phyloP scores from a whole-genome alignment of 2,888 invertebrate species.

The Drosophila maculinotata region DNA sequence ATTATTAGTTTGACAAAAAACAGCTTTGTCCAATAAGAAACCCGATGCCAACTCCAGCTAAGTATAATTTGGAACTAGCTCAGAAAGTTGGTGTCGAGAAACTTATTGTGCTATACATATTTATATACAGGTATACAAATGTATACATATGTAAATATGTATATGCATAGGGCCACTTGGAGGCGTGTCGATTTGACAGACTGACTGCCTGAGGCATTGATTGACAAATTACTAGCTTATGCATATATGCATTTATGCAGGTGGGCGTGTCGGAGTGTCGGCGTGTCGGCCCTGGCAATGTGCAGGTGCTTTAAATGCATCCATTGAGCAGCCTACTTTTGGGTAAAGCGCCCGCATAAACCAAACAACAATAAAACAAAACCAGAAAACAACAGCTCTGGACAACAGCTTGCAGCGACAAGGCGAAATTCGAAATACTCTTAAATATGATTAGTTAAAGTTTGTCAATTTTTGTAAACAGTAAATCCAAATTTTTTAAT shows the following conservation, averaged over 20 bases:
- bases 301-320: slow-evolving; percentile 53
- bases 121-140: too few relatives aligned
- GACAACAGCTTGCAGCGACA: slow-evolving; percentile 11
- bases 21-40: too few relatives aligned
- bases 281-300: slow-evolving; percentile 47
- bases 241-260: background rate
- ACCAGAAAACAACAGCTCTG: too few relatives aligned
- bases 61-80: too few relatives aligned
- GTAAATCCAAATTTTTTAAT: too few relatives aligned
- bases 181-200: slow-evolving; percentile 12
- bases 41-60: too few relatives aligned
- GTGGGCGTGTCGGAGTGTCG: background rate
- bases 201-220: slow-evolving; percentile 21
- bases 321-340: slow-evolving; percentile 56
- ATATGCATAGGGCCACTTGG: background rate
- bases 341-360: slow-evolving; percentile 42
- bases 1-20: too few relatives aligned
- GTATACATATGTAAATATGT: too few relatives aligned
- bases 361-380: slow-evolving; percentile 10
- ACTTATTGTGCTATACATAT: too few relatives aligned
- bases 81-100: too few relatives aligned
- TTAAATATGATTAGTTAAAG: background rate
- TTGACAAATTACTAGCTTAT: slow-evolving; percentile 34
- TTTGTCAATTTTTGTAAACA: too few relatives aligned
- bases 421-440: slow-evolving; percentile 3